Evolutionary conservation across 2,888 invertebrate species (phyloP).

Genomic region (Lydus trimaculatus): DNA sequence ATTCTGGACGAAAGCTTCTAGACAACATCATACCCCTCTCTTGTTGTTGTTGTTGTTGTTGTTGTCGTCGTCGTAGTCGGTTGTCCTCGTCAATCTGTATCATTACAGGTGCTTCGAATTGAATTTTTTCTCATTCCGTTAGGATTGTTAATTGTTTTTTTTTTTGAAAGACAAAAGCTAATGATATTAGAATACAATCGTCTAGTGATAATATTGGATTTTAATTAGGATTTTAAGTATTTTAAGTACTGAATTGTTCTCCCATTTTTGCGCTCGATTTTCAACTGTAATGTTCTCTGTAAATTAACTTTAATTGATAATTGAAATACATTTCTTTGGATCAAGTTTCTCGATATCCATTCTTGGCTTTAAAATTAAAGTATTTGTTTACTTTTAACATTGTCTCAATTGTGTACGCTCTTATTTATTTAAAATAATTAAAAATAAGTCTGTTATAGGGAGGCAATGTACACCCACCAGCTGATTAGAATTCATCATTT

Average conservation of each 20-base stretch:
- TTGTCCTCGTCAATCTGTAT: not conserved
- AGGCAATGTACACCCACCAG: too few species aligned
- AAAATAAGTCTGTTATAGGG: too few species aligned
- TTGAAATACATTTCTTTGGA: constrained; percentile 13
- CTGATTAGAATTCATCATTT: too few species aligned
- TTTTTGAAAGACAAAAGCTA: not conserved
- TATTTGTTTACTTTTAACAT: too few species aligned
- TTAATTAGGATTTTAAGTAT: constrained; percentile 25
- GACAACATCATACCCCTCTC: not conserved
- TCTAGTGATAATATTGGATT: constrained; percentile 20
- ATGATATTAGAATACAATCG: not conserved
- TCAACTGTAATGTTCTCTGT: constrained; percentile 10
- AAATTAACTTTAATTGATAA: constrained; percentile 14
- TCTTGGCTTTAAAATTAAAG: too few species aligned
- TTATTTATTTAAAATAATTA: too few species aligned
- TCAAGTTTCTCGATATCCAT: not conserved
- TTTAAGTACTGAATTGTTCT: too few species aligned
- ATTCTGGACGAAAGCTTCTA: not conserved
- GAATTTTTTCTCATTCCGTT: not conserved
- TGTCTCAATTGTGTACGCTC: too few species aligned
- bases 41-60: too few species aligned
- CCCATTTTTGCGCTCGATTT: constrained; percentile 12
- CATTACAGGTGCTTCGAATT: not conserved
- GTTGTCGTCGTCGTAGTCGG: not conserved
- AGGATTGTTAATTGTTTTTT: not conserved